phyloP scores from a whole-genome alignment of 2,888 invertebrate genomes.

The Hyposoter didymator region DNA sequence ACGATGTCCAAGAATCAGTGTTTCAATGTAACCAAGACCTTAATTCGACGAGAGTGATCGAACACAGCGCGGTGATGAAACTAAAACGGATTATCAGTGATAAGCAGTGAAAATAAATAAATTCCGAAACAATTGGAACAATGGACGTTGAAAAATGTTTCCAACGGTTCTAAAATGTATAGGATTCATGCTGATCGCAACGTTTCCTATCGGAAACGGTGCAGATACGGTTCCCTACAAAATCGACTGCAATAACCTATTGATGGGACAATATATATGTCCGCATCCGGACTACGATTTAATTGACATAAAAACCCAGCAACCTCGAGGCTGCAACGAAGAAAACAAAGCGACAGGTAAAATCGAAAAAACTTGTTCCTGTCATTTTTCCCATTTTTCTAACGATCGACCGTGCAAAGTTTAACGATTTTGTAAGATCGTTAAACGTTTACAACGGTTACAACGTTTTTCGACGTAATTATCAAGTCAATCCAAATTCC shows the following conservation, averaged over 20 bases:
- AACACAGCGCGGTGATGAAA: background rate
- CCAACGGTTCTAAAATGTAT: slow-evolving; percentile 46
- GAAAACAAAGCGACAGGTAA: slow-evolving; percentile 92
- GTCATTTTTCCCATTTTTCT: background rate
- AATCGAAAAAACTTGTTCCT: background rate
- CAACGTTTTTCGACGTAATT: too few species aligned
- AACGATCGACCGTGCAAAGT: background rate
- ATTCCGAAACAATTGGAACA: slow-evolving; percentile 31
- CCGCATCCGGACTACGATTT: slow-evolving; percentile 90
- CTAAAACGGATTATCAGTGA: background rate
- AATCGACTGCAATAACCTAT: slow-evolving; percentile 89
- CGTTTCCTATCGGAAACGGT: slow-evolving; percentile 72
- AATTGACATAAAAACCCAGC: slow-evolving; percentile 96
- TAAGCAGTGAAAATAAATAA: background rate
- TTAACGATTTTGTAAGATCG: too few species aligned
- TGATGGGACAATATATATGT: slow-evolving; percentile 93
- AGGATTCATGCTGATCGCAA: slow-evolving; percentile 69
- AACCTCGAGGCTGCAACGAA: slow-evolving; percentile 91
- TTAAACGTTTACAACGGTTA: too few species aligned
- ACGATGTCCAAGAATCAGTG: background rate
- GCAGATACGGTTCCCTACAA: slow-evolving; percentile 74
- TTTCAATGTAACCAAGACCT: background rate
- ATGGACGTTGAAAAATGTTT: slow-evolving; percentile 47
- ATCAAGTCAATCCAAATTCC: too few species aligned
- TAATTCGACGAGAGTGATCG: background rate